Evolutionary conservation across 2,113 vertebrate species (phyloP).

Genomic region (Nanger granti): DNA sequence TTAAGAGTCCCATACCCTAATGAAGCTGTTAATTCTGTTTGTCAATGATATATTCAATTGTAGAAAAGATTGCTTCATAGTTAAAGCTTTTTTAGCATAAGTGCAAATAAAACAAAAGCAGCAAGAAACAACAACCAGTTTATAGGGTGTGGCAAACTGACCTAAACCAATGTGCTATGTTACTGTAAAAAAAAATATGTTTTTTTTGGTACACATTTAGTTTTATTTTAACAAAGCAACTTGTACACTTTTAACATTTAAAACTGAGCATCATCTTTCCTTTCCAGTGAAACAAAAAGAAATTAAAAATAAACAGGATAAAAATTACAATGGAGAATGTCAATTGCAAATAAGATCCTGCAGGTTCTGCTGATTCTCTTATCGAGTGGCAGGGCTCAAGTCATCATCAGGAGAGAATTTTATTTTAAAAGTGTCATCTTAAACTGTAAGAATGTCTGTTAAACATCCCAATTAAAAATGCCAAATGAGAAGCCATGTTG

Average conservation of each 20-base stretch:
- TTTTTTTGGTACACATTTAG: background rate
- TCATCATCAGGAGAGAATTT: background rate
- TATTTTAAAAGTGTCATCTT: background rate
- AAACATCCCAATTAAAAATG: background rate
- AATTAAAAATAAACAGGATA: background rate
- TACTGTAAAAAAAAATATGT: background rate
- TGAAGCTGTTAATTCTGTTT: background rate
- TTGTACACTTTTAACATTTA: background rate
- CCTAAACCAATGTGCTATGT: background rate
- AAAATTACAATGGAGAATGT: background rate
- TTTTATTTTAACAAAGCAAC: background rate
- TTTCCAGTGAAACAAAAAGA: background rate
- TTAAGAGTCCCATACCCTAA: background rate
- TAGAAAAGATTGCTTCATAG: background rate
- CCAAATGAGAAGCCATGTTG: background rate
- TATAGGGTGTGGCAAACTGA: background rate
- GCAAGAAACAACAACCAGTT: background rate
- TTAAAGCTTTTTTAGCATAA: constrained; percentile 23
- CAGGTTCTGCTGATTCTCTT: background rate
- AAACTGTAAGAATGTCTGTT: background rate
- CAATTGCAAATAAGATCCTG: background rate
- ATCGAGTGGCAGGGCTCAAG: background rate
- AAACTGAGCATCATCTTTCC: background rate
- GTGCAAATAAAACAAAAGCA: background rate
- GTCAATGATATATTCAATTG: background rate